phyloP scores from a whole-genome alignment of 2,888 invertebrate genomes.

The Conops quadrifasciatus region DNA sequence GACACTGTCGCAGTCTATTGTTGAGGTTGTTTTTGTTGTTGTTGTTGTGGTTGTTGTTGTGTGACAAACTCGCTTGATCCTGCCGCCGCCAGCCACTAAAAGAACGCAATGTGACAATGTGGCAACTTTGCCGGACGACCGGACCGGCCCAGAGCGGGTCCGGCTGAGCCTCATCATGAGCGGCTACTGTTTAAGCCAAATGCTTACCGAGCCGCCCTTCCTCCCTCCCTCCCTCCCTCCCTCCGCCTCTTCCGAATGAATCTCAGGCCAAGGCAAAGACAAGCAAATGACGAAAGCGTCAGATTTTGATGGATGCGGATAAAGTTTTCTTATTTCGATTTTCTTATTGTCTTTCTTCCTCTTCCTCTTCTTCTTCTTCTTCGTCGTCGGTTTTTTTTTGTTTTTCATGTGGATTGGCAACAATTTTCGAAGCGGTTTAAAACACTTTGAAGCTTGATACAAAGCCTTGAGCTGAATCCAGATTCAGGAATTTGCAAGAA shows the following conservation, averaged over 20 bases:
- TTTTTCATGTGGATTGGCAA: neutral
- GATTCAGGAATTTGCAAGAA: neutral
- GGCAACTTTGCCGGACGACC: constrained; percentile 5
- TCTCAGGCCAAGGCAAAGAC: neutral
- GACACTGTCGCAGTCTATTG: constrained; percentile 7
- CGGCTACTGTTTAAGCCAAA: constrained; percentile 18
- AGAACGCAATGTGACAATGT: constrained; percentile 44
- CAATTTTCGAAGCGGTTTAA: constrained; percentile 38
- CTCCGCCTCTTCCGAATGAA: no score
- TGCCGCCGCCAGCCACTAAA: constrained; percentile 57
- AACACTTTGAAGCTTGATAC: constrained; percentile 13
- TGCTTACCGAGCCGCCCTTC: constrained; percentile 1
- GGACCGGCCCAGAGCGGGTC: no score
- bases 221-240: neutral
- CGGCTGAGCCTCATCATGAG: neutral
- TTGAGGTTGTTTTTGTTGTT: constrained; percentile 2
- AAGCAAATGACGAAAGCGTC: constrained; percentile 59
- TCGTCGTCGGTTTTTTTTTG: constrained; percentile 16
- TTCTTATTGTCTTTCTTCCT: constrained; percentile 16
- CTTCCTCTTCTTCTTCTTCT: neutral
- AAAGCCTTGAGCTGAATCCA: neutral
- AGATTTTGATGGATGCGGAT: constrained; percentile 61
- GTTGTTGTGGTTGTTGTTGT: constrained; percentile 22
- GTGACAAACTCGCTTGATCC: constrained; percentile 55
- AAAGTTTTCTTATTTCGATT: constrained; percentile 33